Base-by-base conservation (phyloP, 2,888 invertebrate species). In the Lamellibrachia satsuma region DNA sequence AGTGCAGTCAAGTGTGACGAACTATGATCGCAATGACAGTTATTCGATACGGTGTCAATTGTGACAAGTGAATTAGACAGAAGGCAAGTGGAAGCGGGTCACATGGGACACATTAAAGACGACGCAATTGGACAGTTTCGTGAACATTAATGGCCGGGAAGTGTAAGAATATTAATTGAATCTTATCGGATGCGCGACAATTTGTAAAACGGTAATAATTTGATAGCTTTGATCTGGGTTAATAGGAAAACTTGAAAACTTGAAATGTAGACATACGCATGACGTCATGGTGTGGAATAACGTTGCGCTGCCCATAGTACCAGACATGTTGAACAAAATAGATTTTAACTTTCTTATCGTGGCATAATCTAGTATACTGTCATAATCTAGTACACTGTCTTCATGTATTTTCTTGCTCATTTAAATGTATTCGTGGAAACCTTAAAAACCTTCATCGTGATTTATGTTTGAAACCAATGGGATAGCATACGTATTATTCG, bases 61-160 rank as follows among this genome's bases (percentile, higher is more conserved):
- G 75, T 75, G 75, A 75, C 75, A 75, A 75, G 75, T 75, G 75
- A 75, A 75, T 75, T 75, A 75, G 75, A 6, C 75, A 60, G 75
- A 75, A 6, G 75, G 15, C 75, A 75, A 75, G 75, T 22, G 75
- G 75, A 15, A 75, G n/a, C 6, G 22, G 22, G 75, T 75, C 15
- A n/a, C 75, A 75, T 22, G 75, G 75, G 2, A 75, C 22, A 22
- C 3, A 39, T 39, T 39, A 39, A 22, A n/a, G 15, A 75, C 75
- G n/a, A 75, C 75, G 75, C 22, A 15, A 15, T 6, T 75, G 75
- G 75, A 75, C 75, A 75, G 75, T 75, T 22, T 75, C 75, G 22
- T 22, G 15, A 75, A 11, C 15, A 22, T 75, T 6, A 75, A 75
- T 75, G 3, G 15, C 15, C 75, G 22, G 15, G 75, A 75, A 75